Evolutionary conservation across 2,113 vertebrate genomes (phyloP), one percentile per base, ranked within the genome.

Genomic region (Proterorhinus semilunaris): DNA sequence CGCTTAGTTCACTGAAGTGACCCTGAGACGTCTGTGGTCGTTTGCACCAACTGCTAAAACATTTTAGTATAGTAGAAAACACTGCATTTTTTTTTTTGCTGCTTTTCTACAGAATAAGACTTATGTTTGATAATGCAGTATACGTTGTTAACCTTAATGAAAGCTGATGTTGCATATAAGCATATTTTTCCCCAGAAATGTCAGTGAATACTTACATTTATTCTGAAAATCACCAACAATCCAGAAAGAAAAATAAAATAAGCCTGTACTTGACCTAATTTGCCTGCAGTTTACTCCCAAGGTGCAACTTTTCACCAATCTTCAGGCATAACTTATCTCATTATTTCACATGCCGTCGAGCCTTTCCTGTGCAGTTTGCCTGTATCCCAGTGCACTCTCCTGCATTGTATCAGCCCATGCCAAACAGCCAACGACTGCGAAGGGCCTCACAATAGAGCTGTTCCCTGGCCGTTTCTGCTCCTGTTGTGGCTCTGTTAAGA

Each of bases 381-480:
- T 36, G 27, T 36, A 36, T 36, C 27, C 27, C 27, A 36, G 27
- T 36, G 27, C 27, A 55, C 17, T 10, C 72, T 53, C 53, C 54
- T 50, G 27, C 75, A 75, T 75, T 82, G 71, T 79, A 45, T 87
- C 69, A 70, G 52, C 8, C 61, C 2, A 44, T 64, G 74, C 79
- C 79, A 85, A 83, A 75, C 72, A 82, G 55, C 72, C 74, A 66
- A 55, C 70, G 65, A 36, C 79, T 75, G 74, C 68, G 75, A 79
- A 81, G 72, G 47, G 62, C 2, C 4, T 65, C 78, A 86, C 86
- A 88, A 85, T 79, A 72, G 65, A 83, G 53, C 52, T 50, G 68
- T 80, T 78, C 79, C 71, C 74, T 68, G 72, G 70, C 69, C 77
- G 85, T 76, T 76, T 36, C 69, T 81, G 70, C 27, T 47, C 70